phyloP scores from a whole-genome alignment of 2,113 vertebrate genomes.

The Tonatia bakeri region DNA sequence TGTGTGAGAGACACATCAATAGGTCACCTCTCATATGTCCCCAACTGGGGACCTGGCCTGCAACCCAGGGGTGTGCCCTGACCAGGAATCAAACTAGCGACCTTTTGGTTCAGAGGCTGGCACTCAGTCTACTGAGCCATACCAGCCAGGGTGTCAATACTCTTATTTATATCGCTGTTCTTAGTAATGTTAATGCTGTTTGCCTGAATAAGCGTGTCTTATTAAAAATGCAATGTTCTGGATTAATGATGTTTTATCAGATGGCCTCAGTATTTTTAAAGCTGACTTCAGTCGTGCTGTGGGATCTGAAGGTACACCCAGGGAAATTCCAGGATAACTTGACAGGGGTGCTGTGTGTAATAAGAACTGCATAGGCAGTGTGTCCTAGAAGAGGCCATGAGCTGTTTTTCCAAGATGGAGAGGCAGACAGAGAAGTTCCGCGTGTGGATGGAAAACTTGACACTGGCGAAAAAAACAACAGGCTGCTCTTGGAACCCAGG shows the following conservation, averaged over 20 bases:
- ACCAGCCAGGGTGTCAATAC: background rate
- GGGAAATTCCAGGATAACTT: conserved; percentile 91
- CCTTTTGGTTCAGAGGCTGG: too few relatives aligned
- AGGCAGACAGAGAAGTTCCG: conserved; percentile 93
- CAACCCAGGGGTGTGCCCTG: too few relatives aligned
- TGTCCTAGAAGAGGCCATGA: conserved; percentile 94
- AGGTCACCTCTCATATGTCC: too few relatives aligned
- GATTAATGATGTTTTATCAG: conserved; percentile 86
- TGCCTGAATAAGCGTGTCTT: conserved; percentile 78
- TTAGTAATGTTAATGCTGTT: conserved; percentile 64
- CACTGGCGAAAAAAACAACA: conserved; percentile 88
- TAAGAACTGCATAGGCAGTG: conserved; percentile 91
- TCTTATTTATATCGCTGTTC: conserved; percentile 1
- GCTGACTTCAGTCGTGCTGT: conserved; percentile 91
- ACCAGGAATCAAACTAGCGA: too few relatives aligned
- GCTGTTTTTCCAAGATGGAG: conserved; percentile 93
- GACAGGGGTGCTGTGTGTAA: conserved; percentile 89
- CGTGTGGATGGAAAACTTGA: conserved; percentile 93
- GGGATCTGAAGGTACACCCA: conserved; percentile 87
- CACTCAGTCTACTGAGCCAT: too few relatives aligned
- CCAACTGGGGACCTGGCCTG: too few relatives aligned
- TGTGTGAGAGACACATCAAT: too few relatives aligned
- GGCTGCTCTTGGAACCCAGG: conserved; percentile 86
- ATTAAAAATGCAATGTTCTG: conserved; percentile 78
- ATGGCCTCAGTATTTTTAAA: conserved; percentile 98